Conservation (phyloP, 92 coral and sea anemone species). For the Palythoa heliodiscus region DNA sequence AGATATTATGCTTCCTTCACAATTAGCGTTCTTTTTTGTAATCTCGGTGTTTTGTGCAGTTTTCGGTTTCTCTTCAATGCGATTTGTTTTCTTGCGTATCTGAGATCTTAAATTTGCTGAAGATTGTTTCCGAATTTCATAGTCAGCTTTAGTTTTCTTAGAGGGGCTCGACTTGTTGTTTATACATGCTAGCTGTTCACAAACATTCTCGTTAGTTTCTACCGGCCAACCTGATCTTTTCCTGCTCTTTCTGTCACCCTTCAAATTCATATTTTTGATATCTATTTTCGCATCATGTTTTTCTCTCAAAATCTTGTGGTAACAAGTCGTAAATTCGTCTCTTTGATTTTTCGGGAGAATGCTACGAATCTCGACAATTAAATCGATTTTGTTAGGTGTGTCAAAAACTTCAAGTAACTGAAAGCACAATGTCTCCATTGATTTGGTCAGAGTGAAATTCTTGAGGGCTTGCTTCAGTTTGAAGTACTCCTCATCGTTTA, state of each 20-base stretch:
- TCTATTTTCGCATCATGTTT: background rate
- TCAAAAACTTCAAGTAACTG: conserved; percentile 51
- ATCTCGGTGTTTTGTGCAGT: background rate
- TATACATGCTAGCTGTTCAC: conserved; percentile 14
- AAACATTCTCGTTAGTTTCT: conserved; percentile 7
- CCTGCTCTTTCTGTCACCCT: background rate
- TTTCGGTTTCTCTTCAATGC: background rate
- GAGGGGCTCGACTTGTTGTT: conserved; percentile 56
- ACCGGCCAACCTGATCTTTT: conserved; percentile 9
- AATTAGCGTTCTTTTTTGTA: background rate
- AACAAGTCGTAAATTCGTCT: conserved; percentile 52
- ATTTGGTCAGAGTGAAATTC: conserved; percentile 52
- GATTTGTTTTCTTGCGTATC: conserved; percentile 21
- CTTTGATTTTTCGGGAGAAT: conserved; percentile 56
- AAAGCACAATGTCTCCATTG: conserved; percentile 53
- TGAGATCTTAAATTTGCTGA: background rate
- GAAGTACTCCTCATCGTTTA: conserved; percentile 49
- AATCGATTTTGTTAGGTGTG: conserved; percentile 50
- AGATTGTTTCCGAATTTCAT: background rate
- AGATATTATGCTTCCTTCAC: background rate
- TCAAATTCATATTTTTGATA: background rate
- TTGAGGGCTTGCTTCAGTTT: conserved; percentile 53
- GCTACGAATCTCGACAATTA: conserved; percentile 55
- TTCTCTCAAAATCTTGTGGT: conserved; percentile 32
- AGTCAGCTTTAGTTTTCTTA: conserved; percentile 49